Evolutionary conservation across 1,140 invertebrate species (phyloP).

Genomic region (Diprion similis): DNA sequence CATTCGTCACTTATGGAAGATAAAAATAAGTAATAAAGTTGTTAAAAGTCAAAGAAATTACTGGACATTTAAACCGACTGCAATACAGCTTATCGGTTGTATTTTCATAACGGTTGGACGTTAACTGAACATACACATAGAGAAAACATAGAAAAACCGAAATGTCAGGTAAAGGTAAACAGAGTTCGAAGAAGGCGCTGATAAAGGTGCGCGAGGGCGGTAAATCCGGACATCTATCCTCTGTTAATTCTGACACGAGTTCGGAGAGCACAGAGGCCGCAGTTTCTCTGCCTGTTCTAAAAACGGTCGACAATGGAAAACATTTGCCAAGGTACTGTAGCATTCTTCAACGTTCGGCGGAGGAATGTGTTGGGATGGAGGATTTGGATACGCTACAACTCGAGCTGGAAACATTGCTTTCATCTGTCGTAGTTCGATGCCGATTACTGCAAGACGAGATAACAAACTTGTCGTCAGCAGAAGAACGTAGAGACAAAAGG

Average conservation of each 20-base stretch:
- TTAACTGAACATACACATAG: no score
- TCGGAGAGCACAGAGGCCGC: constrained; percentile 41
- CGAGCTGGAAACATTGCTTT: constrained; percentile 87
- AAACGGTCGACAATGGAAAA: constrained; percentile 64
- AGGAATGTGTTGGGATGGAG: constrained; percentile 76
- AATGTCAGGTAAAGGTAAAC: constrained; percentile 61
- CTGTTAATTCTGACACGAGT: constrained; percentile 40
- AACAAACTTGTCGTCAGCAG: constrained; percentile 71
- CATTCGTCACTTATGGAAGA: no score
- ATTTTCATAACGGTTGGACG: no score
- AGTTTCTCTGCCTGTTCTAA: constrained; percentile 50
- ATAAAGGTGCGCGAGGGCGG: constrained; percentile 52
- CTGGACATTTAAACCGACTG: no score
- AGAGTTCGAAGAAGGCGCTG: constrained; percentile 55
- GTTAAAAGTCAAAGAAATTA: no score
- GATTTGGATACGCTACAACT: constrained; percentile 86
- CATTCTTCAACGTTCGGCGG: constrained; percentile 66
- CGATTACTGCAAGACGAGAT: constrained; percentile 81
- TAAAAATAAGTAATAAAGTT: no score
- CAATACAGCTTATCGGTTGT: no score
- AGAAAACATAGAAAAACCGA: no score
- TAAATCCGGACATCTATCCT: constrained; percentile 42
- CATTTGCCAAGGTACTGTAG: constrained; percentile 63
- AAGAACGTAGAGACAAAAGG: constrained; percentile 71
- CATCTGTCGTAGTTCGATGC: constrained; percentile 79